phyloP scores from a whole-genome alignment of 64 coral and sea anemone species.

The Acropora yongei region DNA sequence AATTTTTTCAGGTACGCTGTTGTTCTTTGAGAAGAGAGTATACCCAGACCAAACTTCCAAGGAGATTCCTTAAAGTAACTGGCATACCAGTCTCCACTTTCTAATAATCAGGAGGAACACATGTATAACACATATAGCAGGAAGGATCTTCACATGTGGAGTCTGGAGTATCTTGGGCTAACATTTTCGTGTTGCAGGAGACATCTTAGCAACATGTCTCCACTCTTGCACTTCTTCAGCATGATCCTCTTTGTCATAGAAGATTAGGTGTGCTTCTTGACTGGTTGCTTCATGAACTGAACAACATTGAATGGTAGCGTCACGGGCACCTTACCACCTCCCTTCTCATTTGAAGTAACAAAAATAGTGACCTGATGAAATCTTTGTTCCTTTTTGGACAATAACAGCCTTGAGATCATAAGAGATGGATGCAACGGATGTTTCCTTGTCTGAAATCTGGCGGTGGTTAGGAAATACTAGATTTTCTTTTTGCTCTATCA shows the following conservation, averaged over 20 bases:
- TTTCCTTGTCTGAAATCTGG: background rate
- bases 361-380: conserved; percentile 2
- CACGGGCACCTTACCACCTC: background rate
- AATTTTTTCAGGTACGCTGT: background rate
- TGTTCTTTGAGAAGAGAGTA: background rate
- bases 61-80: background rate
- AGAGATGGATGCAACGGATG: background rate
- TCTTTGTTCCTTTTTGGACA: background rate
- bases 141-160: too few relatives aligned
- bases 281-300: background rate
- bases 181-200: too few relatives aligned
- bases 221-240: background rate
- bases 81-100: background rate
- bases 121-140: too few relatives aligned
- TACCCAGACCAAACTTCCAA: background rate
- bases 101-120: too few relatives aligned
- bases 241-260: background rate
- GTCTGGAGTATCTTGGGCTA: too few relatives aligned
- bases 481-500: background rate
- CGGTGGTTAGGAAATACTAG: background rate
- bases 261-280: too few relatives aligned
- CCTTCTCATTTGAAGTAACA: conserved; percentile 4
- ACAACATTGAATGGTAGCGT: background rate
- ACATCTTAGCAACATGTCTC: too few relatives aligned
- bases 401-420: background rate